These are phyloP conservation scores for Oryctes rhinoceros DNA, from an alignment of 1,140 invertebrate genomes.

Conservation along the genomic window DNA sequence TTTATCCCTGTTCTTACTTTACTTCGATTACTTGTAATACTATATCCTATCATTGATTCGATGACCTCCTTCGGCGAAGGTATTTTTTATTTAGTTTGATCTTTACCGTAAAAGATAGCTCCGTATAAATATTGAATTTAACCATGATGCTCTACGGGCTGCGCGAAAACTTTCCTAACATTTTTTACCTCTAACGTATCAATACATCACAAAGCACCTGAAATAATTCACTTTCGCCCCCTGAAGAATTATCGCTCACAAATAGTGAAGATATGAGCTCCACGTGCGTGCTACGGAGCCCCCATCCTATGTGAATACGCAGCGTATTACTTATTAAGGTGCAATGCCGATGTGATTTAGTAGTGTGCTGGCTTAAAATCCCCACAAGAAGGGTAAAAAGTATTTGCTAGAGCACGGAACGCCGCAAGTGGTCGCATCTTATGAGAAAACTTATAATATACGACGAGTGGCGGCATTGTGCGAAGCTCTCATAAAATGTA, in stretches of 20 bases:
- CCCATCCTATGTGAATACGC: not conserved
- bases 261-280: conserved; percentile 10
- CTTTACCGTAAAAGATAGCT: not conserved
- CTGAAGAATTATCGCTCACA: not conserved
- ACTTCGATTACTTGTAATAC: not conserved
- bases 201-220: not conserved
- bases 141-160: not conserved
- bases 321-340: conserved; percentile 22
- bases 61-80: not conserved
- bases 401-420: not conserved
- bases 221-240: not conserved
- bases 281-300: not conserved
- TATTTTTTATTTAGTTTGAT: not conserved
- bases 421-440: conserved; percentile 7
- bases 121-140: not conserved
- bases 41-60: not conserved
- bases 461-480: not conserved
- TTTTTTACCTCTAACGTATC: not conserved
- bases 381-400: conserved; percentile 17
- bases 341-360: conserved; percentile 8
- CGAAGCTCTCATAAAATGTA: not conserved
- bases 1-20: not conserved
- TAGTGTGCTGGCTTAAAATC: conserved; percentile 8
- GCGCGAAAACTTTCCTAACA: not conserved
- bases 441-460: conserved; percentile 20